These are phyloP conservation scores for Puntigrus tetrazona DNA, from an alignment of 2,113 vertebrate species.

Conservation along the genomic window DNA sequence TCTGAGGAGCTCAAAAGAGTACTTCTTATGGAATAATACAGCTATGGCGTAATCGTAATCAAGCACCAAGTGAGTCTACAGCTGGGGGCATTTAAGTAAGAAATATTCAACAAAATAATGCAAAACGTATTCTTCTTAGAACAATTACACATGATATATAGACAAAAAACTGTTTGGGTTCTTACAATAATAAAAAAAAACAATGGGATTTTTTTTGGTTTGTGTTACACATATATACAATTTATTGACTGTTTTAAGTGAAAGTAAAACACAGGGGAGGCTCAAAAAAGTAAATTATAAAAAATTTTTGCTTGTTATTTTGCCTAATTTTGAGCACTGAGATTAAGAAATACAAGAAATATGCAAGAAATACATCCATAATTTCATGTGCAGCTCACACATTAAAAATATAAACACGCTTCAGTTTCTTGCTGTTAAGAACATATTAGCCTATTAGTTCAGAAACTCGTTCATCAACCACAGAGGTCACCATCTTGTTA, in stretches of 20 bases:
- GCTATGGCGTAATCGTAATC: background rate
- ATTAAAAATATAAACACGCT: background rate
- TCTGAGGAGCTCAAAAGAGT: background rate
- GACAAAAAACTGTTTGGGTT: background rate
- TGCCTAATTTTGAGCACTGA: background rate
- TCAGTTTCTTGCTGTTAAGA: background rate
- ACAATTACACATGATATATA: background rate
- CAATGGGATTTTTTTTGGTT: background rate
- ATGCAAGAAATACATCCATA: background rate
- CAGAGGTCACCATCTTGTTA: background rate
- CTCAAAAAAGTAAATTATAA: background rate
- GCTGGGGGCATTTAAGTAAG: background rate
- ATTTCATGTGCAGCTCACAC: background rate
- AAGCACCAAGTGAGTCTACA: background rate
- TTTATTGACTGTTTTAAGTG: background rate
- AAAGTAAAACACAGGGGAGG: background rate
- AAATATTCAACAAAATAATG: background rate
- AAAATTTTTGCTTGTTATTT: too few relatives aligned
- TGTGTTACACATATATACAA: background rate
- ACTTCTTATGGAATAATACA: background rate
- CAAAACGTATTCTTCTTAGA: background rate
- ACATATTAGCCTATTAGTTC: background rate
- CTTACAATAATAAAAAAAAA: background rate
- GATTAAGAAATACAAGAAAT: background rate
- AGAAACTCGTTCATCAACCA: background rate